A percentile compares a stretch with the other conserved stretches of the same genome.
Conservation (phyloP, 2,888 invertebrate genomes). For the Ormia ochracea region DNA sequence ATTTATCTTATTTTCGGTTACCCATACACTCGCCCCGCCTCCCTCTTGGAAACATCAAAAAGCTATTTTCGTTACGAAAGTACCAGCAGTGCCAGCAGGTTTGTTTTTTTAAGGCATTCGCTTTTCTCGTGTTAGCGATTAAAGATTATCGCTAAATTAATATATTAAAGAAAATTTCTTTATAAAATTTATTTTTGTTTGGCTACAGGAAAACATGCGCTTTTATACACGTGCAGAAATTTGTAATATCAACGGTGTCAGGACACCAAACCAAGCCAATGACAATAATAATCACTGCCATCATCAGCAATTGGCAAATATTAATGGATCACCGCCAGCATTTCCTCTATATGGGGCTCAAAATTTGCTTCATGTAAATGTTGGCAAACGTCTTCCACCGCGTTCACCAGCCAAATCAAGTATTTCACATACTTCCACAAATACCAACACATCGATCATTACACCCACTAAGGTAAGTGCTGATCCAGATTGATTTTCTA, state of each 20-base stretch:
- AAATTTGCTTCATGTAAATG: slow-evolving; percentile 56
- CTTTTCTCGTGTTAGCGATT: slow-evolving; percentile 46
- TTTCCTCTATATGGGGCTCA: slow-evolving; percentile 39
- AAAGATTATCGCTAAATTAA: slow-evolving; percentile 51
- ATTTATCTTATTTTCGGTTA: slow-evolving; percentile 46
- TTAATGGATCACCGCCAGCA: slow-evolving; percentile 38
- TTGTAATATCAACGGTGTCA: slow-evolving; percentile 70
- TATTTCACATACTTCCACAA: slow-evolving; percentile 69
- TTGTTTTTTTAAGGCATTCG: slow-evolving; percentile 14
- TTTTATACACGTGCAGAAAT: slow-evolving; percentile 71
- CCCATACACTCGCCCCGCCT: neutral
- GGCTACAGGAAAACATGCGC: slow-evolving; percentile 60
- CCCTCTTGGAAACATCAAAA: neutral
- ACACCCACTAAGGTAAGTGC: slow-evolving; percentile 68
- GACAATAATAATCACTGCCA: slow-evolving; percentile 52
- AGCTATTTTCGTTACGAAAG: slow-evolving; percentile 31
- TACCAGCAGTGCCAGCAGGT: slow-evolving; percentile 31
- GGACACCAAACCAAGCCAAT: slow-evolving; percentile 63
- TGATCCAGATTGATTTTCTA: slow-evolving; percentile 19
- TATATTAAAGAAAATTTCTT: slow-evolving; percentile 41
- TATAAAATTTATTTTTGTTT: slow-evolving; percentile 1
- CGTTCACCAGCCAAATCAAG: slow-evolving; percentile 71
- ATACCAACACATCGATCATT: slow-evolving; percentile 69
- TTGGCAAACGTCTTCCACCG: slow-evolving; percentile 69
- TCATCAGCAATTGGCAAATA: slow-evolving; percentile 40